These are phyloP conservation scores for Ophion obscuratus DNA, from an alignment of 2,888 invertebrate species.

Conservation along the genomic window DNA sequence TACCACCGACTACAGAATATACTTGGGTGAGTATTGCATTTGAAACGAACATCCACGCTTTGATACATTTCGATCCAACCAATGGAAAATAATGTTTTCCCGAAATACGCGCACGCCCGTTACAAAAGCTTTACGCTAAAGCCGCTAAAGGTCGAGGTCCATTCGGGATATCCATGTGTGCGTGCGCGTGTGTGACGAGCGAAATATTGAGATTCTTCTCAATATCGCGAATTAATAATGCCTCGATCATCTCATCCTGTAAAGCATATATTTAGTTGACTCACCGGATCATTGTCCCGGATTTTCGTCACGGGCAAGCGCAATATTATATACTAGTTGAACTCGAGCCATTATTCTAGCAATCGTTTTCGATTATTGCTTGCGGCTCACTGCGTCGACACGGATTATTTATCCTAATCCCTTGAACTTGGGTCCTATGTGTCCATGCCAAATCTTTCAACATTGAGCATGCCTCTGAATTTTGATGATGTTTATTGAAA, in stretches of 20 bases:
- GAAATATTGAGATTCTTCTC: conserved; percentile 28
- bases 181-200: not conserved
- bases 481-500: too few relatives aligned
- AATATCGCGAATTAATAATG: conserved; percentile 58
- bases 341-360: too few relatives aligned
- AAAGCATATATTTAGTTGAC: conserved; percentile 7
- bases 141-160: conserved; percentile 64
- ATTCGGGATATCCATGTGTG: conserved; percentile 7
- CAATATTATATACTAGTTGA: too few relatives aligned
- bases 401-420: not conserved
- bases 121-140: conserved; percentile 34
- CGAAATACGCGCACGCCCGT: conserved; percentile 24
- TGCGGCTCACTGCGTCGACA: too few relatives aligned
- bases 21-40: conserved; percentile 93
- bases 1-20: conserved; percentile 93
- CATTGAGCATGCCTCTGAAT: too few relatives aligned
- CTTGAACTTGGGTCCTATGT: too few relatives aligned
- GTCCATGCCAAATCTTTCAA: too few relatives aligned
- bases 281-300: not conserved
- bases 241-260: not conserved
- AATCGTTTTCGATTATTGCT: too few relatives aligned
- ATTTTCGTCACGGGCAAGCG: too few relatives aligned
- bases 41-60: conserved; percentile 61
- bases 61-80: conserved; percentile 36
- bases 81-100: conserved; percentile 45